Evolutionary conservation across 2,797 vertebrate genomes (phyloP), one percentile per base, ranked within the genome.

Genomic region (Anolis apletophallus): DNA sequence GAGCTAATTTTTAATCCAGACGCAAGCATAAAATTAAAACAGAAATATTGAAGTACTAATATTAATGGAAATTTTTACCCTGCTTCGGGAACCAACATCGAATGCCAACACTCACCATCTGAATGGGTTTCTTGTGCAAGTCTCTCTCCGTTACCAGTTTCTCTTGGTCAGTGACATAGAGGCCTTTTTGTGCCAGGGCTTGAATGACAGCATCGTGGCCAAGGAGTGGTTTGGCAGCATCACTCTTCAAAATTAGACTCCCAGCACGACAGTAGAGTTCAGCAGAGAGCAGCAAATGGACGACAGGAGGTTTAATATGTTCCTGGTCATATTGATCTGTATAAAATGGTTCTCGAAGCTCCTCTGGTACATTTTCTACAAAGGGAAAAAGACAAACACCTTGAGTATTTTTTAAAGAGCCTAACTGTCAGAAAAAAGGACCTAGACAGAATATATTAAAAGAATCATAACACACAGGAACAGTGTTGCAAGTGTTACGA

Each of bases 261-360:
- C 98, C 98, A 4, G 98, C 98, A 73, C 98, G 96, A 93, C 98
- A 98, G 96, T 99, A 99, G 83, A 99, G 97, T 90, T 99, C 98
- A 0, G 98, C 98, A 1, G 99, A 99, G 26, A 99, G 97, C 84
- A 99, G 97, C 94, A 99, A 97, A 91, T 97, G 97, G 78, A 96
- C 96, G 90, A 99, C 97, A 0, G 98, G 98, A 5, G 99, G 99
- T 91, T 99, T 99, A 90, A 99, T 97, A 95, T 99, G 99, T 95
- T 99, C 99, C 94, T 99, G 98, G 78, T 99, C 98, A 85, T 99
- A 99, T 95, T 99, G 99, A 95, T 99, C 98, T 3, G 97, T 99
- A 95, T 99, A 99, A 96, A 99, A 99, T 0, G 98, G 99, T 67
- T 99, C 98, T 91, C 95, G 96, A 21, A 99, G 92, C 69, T 99